Conservation (phyloP, 1,140 invertebrate species). For the Dreissena rostriformis region DNA sequence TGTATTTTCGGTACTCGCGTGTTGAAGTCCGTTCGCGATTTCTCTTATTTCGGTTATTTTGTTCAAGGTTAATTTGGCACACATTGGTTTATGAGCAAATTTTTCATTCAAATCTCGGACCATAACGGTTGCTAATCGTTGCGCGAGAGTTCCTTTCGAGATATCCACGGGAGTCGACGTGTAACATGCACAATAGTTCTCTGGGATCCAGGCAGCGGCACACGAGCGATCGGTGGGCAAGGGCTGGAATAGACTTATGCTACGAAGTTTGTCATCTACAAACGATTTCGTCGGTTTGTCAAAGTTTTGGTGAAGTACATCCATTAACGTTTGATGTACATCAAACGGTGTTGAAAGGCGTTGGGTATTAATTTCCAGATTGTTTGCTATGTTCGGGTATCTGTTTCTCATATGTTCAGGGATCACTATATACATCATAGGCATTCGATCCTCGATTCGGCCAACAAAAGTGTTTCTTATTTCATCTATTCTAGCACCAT, state of each 20-base stretch:
- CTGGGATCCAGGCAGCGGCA: conserved; percentile 77
- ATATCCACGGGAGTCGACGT: conserved; percentile 38
- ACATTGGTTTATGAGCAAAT: conserved; percentile 48
- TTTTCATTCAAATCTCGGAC: conserved; percentile 88
- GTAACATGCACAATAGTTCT: conserved; percentile 82
- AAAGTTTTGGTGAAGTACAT: conserved; percentile 76
- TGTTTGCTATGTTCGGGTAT: conserved; percentile 85
- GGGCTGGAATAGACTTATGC: conserved; percentile 79
- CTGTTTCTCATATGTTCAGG: conserved; percentile 87
- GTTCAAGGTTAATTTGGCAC: conserved; percentile 56
- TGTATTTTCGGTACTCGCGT: conserved; percentile 35
- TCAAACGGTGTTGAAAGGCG: conserved; percentile 82
- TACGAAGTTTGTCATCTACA: conserved; percentile 63
- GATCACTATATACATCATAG: conserved; percentile 91
- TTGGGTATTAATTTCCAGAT: conserved; percentile 86
- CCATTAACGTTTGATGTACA: conserved; percentile 79
- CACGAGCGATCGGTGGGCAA: conserved; percentile 81
- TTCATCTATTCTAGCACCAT: conserved; percentile 93
- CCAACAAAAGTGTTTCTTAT: conserved; percentile 92
- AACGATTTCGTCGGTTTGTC: conserved; percentile 69
- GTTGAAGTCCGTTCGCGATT: conserved; percentile 50
- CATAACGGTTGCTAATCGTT: conserved; percentile 54
- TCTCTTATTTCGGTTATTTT: conserved; percentile 41
- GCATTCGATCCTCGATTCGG: conserved; percentile 92
- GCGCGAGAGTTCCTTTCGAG: background rate